These are phyloP conservation scores for Pentalonia nigronervosa DNA, from an alignment of 1,140 invertebrate species.

Conservation along the genomic window DNA sequence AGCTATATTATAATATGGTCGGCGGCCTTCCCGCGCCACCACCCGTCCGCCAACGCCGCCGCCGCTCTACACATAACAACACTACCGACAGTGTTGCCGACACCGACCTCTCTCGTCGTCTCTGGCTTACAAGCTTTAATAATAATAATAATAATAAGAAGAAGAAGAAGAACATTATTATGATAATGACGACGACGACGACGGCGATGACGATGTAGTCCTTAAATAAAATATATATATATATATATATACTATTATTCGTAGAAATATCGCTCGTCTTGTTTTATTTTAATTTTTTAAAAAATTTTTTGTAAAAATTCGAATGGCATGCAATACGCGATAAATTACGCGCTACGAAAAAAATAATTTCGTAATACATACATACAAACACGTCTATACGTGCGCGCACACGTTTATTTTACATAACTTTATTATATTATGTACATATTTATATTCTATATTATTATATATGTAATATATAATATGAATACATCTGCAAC, in stretches of 20 bases:
- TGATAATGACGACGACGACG: not conserved
- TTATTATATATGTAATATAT: not conserved
- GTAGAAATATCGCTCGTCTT: not conserved
- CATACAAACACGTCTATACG: not conserved
- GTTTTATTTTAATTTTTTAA: not conserved
- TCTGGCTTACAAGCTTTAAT: slow-evolving; percentile 44
- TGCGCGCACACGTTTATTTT: not conserved
- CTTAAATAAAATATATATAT: slow-evolving; percentile 12
- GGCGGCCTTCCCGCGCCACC: slow-evolving; percentile 32
- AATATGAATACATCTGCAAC: not conserved
- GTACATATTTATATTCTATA: not conserved
- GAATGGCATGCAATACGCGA: not conserved
- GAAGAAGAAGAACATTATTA: not conserved
- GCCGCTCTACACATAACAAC: not conserved
- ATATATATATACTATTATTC: slow-evolving; percentile 8
- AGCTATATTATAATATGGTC: slow-evolving; percentile 51
- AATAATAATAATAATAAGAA: slow-evolving; percentile 52
- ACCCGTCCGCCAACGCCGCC: not conserved
- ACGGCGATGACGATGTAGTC: not conserved
- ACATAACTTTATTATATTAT: slow-evolving; percentile 14
- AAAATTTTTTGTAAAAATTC: not conserved
- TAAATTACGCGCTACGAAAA: not conserved
- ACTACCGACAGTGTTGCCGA: slow-evolving; percentile 48
- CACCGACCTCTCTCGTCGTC: slow-evolving; percentile 56
- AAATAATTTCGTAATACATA: not conserved